Percentiles rank a stretch among this genome's conserved stretches.
Evolutionary conservation across 2,888 invertebrate species (phyloP).

Genomic region (Lycophotia porphyrea): DNA sequence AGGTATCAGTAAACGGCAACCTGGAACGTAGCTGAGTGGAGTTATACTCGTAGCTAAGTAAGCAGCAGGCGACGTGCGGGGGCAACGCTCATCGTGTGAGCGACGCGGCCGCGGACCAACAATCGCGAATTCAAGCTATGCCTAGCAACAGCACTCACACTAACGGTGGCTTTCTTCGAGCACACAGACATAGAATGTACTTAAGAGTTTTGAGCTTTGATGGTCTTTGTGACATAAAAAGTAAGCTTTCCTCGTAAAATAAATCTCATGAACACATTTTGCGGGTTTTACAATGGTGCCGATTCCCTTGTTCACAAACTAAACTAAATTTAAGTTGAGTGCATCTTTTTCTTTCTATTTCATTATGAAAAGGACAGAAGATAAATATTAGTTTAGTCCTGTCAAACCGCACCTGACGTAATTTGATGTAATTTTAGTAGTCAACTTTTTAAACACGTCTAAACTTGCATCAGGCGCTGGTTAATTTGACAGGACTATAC

Average conservation of each 20-base stretch:
- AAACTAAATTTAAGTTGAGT: no score
- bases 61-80: conserved; percentile 75
- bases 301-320: no score
- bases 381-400: no score
- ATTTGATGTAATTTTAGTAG: no score
- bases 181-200: conserved; percentile 80
- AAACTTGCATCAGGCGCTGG: no score
- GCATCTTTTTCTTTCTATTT: no score
- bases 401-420: no score
- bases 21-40: conserved; percentile 67
- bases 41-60: conserved; percentile 63
- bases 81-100: conserved; percentile 90
- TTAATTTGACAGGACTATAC: no score
- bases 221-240: conserved; percentile 78
- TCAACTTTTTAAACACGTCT: no score
- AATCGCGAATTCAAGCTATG: conserved; percentile 88
- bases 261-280: conserved; percentile 61
- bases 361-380: no score
- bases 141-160: conserved; percentile 87
- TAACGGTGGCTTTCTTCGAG: conserved; percentile 82
- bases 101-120: conserved; percentile 84
- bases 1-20: conserved; percentile 76
- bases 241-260: conserved; percentile 71
- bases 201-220: conserved; percentile 77
- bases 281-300: conserved; percentile 42